phyloP scores from a whole-genome alignment of 92 coral and sea anemone species.

The Palythoa grandiflora region DNA sequence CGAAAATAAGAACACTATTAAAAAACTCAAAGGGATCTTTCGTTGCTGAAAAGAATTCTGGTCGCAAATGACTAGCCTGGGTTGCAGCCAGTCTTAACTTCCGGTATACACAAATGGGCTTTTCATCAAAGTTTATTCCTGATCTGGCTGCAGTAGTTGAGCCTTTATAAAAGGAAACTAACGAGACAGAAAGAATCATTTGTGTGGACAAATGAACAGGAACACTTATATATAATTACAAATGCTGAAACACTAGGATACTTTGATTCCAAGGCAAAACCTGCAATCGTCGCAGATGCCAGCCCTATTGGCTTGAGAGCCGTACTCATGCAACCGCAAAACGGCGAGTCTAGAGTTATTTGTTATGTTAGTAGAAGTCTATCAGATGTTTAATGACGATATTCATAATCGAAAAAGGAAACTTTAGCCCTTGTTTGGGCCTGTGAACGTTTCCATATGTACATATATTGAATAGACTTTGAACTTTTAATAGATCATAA shows the following conservation, averaged over 20 bases:
- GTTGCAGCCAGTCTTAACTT: too few species aligned
- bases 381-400: background rate
- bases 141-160: background rate
- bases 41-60: too few species aligned
- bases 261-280: background rate
- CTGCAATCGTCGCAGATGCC: background rate
- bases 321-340: slow-evolving; percentile 29
- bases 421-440: background rate
- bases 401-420: background rate
- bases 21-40: too few species aligned
- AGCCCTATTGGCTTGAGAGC: slow-evolving; percentile 47
- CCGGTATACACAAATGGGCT: too few species aligned
- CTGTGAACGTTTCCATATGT: background rate
- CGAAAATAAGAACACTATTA: too few species aligned
- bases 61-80: too few species aligned
- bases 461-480: too few species aligned
- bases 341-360: slow-evolving; percentile 17
- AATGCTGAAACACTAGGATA: background rate
- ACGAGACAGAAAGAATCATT: background rate
- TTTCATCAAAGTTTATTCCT: background rate
- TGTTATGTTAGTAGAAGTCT: background rate
- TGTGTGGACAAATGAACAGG: background rate
- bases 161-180: background rate
- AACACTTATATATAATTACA: background rate
- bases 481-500: slow-evolving; percentile 66